Evolutionary conservation across 37 sponge, comb jelly and placozoan genomes (phyloP).

Genomic region (Beroe forskalii): DNA sequence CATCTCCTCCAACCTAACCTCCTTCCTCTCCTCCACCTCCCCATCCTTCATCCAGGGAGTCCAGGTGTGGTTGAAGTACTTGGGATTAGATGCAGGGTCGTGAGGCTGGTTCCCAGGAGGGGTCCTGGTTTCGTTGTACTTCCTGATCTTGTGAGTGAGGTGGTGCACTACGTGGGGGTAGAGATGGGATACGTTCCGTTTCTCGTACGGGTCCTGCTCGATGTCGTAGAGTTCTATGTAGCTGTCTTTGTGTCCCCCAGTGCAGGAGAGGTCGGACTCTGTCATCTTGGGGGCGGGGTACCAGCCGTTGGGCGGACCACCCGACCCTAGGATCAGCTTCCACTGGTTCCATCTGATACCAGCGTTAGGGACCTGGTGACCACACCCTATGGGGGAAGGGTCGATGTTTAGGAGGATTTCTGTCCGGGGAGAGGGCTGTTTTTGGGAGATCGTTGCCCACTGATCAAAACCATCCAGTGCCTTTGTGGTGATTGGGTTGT

Average conservation of each 20-base stretch:
- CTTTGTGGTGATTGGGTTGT: constrained; percentile 10
- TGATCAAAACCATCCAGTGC: constrained; percentile 27
- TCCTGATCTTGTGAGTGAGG: constrained; percentile 8
- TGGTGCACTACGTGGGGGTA: constrained; percentile 12
- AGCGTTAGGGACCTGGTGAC: constrained; percentile 14
- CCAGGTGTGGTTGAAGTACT: not conserved
- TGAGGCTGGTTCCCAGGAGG: not conserved
- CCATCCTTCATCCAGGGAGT: constrained; percentile 26
- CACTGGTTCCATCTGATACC: constrained; percentile 48
- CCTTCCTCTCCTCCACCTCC: not conserved
- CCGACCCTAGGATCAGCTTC: constrained; percentile 32
- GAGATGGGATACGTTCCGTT: not conserved
- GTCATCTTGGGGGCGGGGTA: constrained; percentile 26
- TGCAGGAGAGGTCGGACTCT: not conserved
- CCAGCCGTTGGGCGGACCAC: constrained; percentile 49
- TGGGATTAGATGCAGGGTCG: constrained; percentile 61
- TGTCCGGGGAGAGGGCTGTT: not conserved
- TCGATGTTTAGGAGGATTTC: constrained; percentile 27
- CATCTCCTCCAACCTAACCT: not conserved
- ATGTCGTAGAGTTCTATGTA: constrained; percentile 52
- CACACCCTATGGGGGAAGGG: not conserved
- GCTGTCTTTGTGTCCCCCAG: not conserved
- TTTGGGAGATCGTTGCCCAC: not conserved
- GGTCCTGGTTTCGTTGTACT: not conserved
- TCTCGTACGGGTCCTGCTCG: constrained; percentile 18